Evolutionary conservation across 1,140 invertebrate species (phyloP).

Genomic region (Drepana arcuata): DNA sequence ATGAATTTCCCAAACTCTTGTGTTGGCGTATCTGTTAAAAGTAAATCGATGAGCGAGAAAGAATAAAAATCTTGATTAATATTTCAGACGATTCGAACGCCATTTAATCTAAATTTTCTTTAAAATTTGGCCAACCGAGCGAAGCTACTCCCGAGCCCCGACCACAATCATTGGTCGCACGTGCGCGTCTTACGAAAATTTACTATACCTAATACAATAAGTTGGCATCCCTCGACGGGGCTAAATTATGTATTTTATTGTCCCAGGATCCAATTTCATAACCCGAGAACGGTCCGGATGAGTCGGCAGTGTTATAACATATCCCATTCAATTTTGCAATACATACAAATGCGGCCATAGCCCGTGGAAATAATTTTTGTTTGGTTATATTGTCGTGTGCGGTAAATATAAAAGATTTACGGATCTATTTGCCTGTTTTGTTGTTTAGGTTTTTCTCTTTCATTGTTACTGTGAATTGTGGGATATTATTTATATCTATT

Average conservation of each 20-base stretch:
- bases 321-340: conserved; percentile 31
- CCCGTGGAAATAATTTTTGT: no score
- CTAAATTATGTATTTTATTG: conserved; percentile 68
- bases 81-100: no score
- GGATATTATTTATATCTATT: no score
- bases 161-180: conserved; percentile 40
- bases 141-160: conserved; percentile 12
- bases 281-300: conserved; percentile 34
- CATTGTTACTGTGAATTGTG: no score
- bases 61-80: no score
- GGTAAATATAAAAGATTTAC: no score
- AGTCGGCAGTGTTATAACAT: conserved; percentile 17
- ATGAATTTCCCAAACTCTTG: no score
- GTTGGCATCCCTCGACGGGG: conserved; percentile 23
- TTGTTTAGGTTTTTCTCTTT: no score
- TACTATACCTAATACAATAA: conserved; percentile 56
- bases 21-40: no score
- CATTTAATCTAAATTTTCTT: conserved; percentile 6
- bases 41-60: no score
- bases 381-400: conserved; percentile 8
- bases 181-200: conserved; percentile 48
- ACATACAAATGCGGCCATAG: conserved; percentile 35
- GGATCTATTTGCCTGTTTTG: no score
- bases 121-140: no score
- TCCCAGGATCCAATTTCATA: conserved; percentile 58